Evolutionary conservation across 2,888 invertebrate genomes (phyloP).

Genomic region (Chrysodeixis includens): DNA sequence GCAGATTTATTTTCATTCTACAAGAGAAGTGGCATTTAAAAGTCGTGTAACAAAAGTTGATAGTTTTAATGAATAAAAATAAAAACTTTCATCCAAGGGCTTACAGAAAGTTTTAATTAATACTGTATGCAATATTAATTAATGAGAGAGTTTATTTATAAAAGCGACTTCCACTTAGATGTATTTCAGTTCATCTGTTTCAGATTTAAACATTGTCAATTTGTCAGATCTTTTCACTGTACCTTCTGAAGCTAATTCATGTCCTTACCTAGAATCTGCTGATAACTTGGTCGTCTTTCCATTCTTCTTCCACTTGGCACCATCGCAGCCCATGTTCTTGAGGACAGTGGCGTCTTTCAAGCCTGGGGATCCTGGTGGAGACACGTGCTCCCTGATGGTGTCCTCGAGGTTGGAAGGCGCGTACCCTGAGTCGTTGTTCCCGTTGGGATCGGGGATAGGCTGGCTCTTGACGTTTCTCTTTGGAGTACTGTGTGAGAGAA

Average conservation of each 20-base stretch:
- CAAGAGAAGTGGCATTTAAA: neutral
- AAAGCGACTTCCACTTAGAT: neutral
- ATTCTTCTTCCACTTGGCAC: conserved; percentile 81
- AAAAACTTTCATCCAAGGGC: neutral
- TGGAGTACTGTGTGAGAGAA: conserved; percentile 64
- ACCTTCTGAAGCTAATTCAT: no score
- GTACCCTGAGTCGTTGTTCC: conserved; percentile 96
- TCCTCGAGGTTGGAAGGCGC: conserved; percentile 91
- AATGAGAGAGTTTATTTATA: neutral
- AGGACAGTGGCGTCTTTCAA: conserved; percentile 80
- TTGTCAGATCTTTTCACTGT: no score
- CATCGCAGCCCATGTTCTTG: conserved; percentile 77
- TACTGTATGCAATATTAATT: neutral
- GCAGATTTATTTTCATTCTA: neutral
- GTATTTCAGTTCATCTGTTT: neutral
- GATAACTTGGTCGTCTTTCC: conserved; percentile 75
- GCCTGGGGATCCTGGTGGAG: conserved; percentile 87
- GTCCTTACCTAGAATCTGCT: conserved; percentile 73
- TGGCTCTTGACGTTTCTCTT: conserved; percentile 79
- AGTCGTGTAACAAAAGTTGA: neutral
- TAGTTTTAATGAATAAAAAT: neutral
- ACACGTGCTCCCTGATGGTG: conserved; percentile 88
- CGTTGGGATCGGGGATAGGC: conserved; percentile 91
- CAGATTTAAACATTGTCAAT: no score
- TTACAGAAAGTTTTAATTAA: conserved; percentile 5